A percentile compares a stretch with the other conserved stretches of the same genome.
phyloP scores from a whole-genome alignment of 1,140 invertebrate genomes.

The Drosophila neocordata region DNA sequence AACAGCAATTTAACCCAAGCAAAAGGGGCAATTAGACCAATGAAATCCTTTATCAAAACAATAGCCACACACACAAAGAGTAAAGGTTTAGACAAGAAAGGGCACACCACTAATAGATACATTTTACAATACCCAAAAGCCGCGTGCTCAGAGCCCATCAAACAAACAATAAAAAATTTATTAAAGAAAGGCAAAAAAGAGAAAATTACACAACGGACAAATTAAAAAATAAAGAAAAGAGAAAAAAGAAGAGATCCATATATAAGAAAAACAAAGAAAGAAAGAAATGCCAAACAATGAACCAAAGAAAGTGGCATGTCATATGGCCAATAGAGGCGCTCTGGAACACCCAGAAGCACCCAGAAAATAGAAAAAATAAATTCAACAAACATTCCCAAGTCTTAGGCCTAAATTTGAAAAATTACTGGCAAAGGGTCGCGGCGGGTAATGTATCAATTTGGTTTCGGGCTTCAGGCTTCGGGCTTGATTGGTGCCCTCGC shows the following conservation, averaged over 20 bases:
- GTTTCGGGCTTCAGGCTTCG: slow-evolving; percentile 31
- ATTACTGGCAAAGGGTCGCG: slow-evolving; percentile 32
- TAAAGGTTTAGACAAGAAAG: slow-evolving; percentile 39
- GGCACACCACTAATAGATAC: slow-evolving; percentile 70
- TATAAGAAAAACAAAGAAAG: neutral
- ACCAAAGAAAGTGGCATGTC: slow-evolving; percentile 71
- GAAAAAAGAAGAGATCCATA: slow-evolving; percentile 15
- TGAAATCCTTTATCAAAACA: slow-evolving; percentile 63
- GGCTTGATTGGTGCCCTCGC: slow-evolving; percentile 66
- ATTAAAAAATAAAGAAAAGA: slow-evolving; percentile 65
- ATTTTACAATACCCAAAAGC: slow-evolving; percentile 67
- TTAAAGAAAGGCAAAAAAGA: slow-evolving; percentile 67
- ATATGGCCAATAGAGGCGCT: slow-evolving; percentile 59
- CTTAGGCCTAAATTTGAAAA: slow-evolving; percentile 61
- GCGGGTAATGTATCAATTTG: slow-evolving; percentile 77
- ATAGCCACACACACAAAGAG: slow-evolving; percentile 29
- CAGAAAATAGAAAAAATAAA: slow-evolving; percentile 20
- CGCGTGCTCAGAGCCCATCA: slow-evolving; percentile 73
- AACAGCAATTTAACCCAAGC: slow-evolving; percentile 43
- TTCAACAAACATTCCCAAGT: slow-evolving; percentile 1
- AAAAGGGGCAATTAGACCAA: slow-evolving; percentile 47
- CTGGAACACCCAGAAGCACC: slow-evolving; percentile 70
- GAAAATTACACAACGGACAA: slow-evolving; percentile 75
- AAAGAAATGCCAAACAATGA: slow-evolving; percentile 49
- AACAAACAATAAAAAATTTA: slow-evolving; percentile 81